These are phyloP conservation scores for Tenrec ecaudatus DNA, from an alignment of 2,113 vertebrate species.

Conservation along the genomic window DNA sequence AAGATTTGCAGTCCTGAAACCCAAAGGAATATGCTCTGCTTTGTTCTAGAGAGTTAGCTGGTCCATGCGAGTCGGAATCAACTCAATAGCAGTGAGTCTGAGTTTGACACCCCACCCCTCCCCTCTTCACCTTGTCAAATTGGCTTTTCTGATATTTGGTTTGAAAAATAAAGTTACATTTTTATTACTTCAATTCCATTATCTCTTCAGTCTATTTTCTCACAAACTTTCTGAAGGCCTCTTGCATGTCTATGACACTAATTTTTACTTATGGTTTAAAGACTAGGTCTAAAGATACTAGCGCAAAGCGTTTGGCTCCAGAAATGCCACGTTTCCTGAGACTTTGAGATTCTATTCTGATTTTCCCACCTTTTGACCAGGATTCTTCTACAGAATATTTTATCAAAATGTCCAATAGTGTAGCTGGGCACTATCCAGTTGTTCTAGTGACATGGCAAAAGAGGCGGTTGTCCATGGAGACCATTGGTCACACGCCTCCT, in stretches of 20 bases:
- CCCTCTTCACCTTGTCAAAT: not conserved
- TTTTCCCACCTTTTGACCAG: not conserved
- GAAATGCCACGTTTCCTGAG: not conserved
- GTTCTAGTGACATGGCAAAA: not conserved
- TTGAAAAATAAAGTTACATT: not conserved
- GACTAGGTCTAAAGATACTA: not conserved
- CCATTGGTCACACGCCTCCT: not conserved
- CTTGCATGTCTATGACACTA: not conserved
- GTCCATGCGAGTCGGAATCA: too few relatives aligned
- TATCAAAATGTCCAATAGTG: not conserved
- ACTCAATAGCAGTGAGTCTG: too few relatives aligned
- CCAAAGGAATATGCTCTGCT: too few relatives aligned
- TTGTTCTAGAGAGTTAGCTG: too few relatives aligned
- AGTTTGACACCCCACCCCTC: too few relatives aligned
- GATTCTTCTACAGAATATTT: not conserved
- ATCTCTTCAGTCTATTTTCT: too few relatives aligned
- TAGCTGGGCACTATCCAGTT: not conserved
- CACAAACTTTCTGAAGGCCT: too few relatives aligned
- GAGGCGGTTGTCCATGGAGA: not conserved
- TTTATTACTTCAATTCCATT: not conserved
- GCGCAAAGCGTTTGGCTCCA: not conserved
- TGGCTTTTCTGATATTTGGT: not conserved
- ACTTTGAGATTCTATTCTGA: not conserved
- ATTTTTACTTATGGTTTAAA: not conserved
- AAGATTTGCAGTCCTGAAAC: too few relatives aligned